Percentiles rank a stretch among this genome's conserved stretches.
phyloP scores from a whole-genome alignment of 2,888 invertebrate species.

The Syritta pipiens region DNA sequence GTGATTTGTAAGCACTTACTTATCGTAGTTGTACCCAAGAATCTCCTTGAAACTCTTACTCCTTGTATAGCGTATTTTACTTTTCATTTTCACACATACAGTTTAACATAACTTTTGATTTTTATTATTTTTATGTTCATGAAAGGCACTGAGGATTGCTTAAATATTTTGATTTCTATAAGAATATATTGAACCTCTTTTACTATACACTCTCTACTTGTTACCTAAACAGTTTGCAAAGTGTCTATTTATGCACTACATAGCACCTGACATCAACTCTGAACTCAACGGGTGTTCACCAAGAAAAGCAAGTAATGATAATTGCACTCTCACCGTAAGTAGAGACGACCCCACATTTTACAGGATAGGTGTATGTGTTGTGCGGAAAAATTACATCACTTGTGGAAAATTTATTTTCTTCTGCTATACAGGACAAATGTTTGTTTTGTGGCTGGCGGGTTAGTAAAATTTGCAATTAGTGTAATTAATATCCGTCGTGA shows the following conservation, averaged over 20 bases:
- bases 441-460: background rate
- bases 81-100: slow-evolving; percentile 72
- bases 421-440: slow-evolving; percentile 2
- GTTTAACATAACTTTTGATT: background rate
- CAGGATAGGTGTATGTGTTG: too few relatives aligned
- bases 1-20: slow-evolving; percentile 75
- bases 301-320: slow-evolving; percentile 45
- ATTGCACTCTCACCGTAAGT: slow-evolving; percentile 52
- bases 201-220: slow-evolving; percentile 25
- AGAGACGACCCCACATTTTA: slow-evolving; percentile 30
- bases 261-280: slow-evolving; percentile 22
- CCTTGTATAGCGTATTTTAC: slow-evolving; percentile 76
- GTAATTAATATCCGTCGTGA: slow-evolving; percentile 73
- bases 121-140: background rate
- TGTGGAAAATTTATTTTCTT: slow-evolving; percentile 57
- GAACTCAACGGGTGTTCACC: slow-evolving; percentile 30
- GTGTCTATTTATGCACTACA: slow-evolving; percentile 28
- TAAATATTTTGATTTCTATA: background rate
- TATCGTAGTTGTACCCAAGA: slow-evolving; percentile 74
- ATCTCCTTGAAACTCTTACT: slow-evolving; percentile 77
- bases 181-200: background rate
- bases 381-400: slow-evolving; percentile 63
- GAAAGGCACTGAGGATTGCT: slow-evolving; percentile 21
- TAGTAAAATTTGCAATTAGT: slow-evolving; percentile 69
- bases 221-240: slow-evolving; percentile 45